Evolutionary conservation across 2,888 invertebrate species (phyloP).

Genomic region (Kuschelorhynchus macadamiae): DNA sequence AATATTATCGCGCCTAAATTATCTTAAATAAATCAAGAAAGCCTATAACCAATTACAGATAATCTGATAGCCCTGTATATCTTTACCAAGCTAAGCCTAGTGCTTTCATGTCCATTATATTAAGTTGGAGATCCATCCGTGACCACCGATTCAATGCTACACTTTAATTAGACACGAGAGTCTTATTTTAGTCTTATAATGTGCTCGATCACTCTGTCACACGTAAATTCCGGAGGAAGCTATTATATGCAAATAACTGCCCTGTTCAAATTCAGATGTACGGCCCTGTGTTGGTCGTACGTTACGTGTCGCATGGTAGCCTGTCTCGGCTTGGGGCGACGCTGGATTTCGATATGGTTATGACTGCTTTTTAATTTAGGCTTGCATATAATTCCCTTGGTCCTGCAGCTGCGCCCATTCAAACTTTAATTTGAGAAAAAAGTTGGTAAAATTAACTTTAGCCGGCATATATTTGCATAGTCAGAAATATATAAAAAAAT

Average conservation of each 20-base stretch:
- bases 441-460: too few species aligned
- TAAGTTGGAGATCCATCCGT: slow-evolving; percentile 20
- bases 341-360: too few species aligned
- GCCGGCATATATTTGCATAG: too few species aligned
- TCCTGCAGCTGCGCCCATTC: too few species aligned
- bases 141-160: slow-evolving; percentile 51
- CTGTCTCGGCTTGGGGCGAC: not conserved
- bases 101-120: not conserved
- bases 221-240: slow-evolving; percentile 62
- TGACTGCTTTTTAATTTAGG: too few species aligned
- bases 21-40: too few species aligned
- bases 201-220: slow-evolving; percentile 61
- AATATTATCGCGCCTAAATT: too few species aligned
- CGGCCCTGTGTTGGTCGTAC: slow-evolving; percentile 55
- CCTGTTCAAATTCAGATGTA: slow-evolving; percentile 61
- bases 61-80: too few species aligned
- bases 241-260: slow-evolving; percentile 67
- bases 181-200: slow-evolving; percentile 57
- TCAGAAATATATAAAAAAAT: too few species aligned
- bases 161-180: slow-evolving; percentile 59
- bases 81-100: not conserved
- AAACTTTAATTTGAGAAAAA: too few species aligned
- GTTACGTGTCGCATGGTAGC: slow-evolving; percentile 50
- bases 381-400: too few species aligned
- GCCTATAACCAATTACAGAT: too few species aligned